These are phyloP conservation scores for Cranoglanis bouderius DNA, from an alignment of 2,113 vertebrate species.

Conservation along the genomic window DNA sequence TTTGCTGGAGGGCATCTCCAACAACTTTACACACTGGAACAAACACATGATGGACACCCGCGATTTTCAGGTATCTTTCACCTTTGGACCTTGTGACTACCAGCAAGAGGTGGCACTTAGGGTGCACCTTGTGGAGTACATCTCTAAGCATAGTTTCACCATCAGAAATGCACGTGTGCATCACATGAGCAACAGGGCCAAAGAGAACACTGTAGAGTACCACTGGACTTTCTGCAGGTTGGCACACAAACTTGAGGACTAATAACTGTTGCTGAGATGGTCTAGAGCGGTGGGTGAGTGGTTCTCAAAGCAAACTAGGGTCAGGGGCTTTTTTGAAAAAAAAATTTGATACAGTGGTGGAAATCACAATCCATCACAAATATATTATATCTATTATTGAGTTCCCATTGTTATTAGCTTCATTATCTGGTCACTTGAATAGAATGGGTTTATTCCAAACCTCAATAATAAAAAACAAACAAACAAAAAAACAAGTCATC, in stretches of 20 bases:
- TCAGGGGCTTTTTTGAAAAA: background rate
- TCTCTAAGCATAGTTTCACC: constrained; percentile 95
- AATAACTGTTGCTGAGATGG: background rate
- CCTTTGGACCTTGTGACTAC: constrained; percentile 97
- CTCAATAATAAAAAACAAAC: too few species aligned
- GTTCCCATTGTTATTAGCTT: too few species aligned
- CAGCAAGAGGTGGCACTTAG: constrained; percentile 95
- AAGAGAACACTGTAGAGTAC: constrained; percentile 98
- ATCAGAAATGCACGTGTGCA: constrained; percentile 95
- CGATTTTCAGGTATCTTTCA: constrained; percentile 98
- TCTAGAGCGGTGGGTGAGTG: background rate
- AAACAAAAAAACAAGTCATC: too few species aligned
- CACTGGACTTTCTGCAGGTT: constrained; percentile 98
- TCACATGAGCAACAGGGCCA: constrained; percentile 97
- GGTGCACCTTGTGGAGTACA: constrained; percentile 97
- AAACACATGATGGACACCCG: constrained; percentile 99
- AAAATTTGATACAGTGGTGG: too few species aligned
- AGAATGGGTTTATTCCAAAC: too few species aligned
- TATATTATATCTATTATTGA: too few species aligned
- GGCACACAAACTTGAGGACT: constrained; percentile 91
- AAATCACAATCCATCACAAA: too few species aligned
- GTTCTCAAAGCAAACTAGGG: background rate
- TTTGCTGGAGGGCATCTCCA: constrained; percentile 91
- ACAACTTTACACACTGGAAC: constrained; percentile 97
- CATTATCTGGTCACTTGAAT: too few species aligned